Percentiles rank a stretch among this genome's conserved stretches.
Evolutionary conservation across 2,797 vertebrate species (phyloP).

Genomic region (Poecilia wingei): DNA sequence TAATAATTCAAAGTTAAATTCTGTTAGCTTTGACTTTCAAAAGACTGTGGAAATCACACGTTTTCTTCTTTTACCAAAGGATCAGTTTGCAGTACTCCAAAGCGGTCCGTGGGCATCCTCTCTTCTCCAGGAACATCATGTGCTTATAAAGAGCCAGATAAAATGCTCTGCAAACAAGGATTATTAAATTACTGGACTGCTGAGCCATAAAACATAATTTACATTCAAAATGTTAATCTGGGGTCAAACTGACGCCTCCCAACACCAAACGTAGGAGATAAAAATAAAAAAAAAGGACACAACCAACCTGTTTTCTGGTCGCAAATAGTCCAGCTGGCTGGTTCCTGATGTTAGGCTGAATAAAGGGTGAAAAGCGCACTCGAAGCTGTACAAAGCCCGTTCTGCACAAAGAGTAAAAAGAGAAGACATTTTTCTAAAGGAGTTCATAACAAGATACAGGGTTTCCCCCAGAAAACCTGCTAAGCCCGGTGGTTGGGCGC

Average conservation of each 20-base stretch:
- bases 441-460: background rate
- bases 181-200: slow-evolving; percentile 16
- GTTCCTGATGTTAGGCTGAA: slow-evolving; percentile 93
- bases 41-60: background rate
- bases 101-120: slow-evolving; percentile 94
- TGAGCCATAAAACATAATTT: slow-evolving; percentile 7
- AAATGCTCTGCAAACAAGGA: slow-evolving; percentile 86
- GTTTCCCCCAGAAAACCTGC: too few species aligned
- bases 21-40: background rate
- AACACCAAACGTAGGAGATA: slow-evolving; percentile 1
- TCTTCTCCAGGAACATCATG: slow-evolving; percentile 94
- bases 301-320: slow-evolving; percentile 92
- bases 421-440: background rate
- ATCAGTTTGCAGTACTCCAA: slow-evolving; percentile 97
- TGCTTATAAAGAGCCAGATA: slow-evolving; percentile 96
- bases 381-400: slow-evolving; percentile 92
- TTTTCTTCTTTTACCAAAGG: slow-evolving; percentile 82
- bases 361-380: slow-evolving; percentile 93
- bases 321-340: slow-evolving; percentile 91
- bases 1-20: background rate
- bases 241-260: background rate
- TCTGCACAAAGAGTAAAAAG: slow-evolving; percentile 75
- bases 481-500: too few species aligned
- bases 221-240: slow-evolving; percentile 2
- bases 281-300: background rate